A percentile compares a stretch with the other conserved stretches of the same genome.
phyloP scores from a whole-genome alignment of 2,888 invertebrate species.

The Meloe dianella region DNA sequence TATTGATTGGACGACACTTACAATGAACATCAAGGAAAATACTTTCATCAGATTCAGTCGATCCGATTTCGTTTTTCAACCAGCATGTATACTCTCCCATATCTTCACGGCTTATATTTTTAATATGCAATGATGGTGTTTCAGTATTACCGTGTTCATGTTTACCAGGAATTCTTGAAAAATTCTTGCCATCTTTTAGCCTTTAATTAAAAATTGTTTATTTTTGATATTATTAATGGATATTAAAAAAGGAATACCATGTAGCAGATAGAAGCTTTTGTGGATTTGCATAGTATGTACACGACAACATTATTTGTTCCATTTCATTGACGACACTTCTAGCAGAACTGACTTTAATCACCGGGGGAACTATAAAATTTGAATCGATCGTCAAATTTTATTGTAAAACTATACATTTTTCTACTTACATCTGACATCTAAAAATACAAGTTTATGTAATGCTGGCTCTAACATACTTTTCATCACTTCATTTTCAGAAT shows the following conservation, averaged over 20 bases:
- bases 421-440: conserved; percentile 88
- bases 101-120: conserved; percentile 76
- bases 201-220: conserved; percentile 56
- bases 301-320: conserved; percentile 69
- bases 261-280: conserved; percentile 75
- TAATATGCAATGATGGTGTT: conserved; percentile 78
- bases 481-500: conserved; percentile 82
- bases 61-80: conserved; percentile 80
- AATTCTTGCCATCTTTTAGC: conserved; percentile 71
- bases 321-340: conserved; percentile 82
- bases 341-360: conserved; percentile 75
- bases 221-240: conserved; percentile 7
- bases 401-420: neutral
- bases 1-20: conserved; percentile 63
- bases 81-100: conserved; percentile 86
- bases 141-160: conserved; percentile 79
- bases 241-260: conserved; percentile 65
- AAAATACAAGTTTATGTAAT: conserved; percentile 70
- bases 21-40: conserved; percentile 83
- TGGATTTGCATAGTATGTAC: conserved; percentile 87
- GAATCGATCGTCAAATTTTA: neutral
- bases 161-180: conserved; percentile 66
- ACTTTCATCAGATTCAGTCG: conserved; percentile 73
- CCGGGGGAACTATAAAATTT: conserved; percentile 78
- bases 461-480: conserved; percentile 75